A percentile compares a stretch with the other conserved stretches of the same genome.
Conservation (phyloP, 2,797 vertebrate genomes). For the Centroberyx gerrardi region DNA sequence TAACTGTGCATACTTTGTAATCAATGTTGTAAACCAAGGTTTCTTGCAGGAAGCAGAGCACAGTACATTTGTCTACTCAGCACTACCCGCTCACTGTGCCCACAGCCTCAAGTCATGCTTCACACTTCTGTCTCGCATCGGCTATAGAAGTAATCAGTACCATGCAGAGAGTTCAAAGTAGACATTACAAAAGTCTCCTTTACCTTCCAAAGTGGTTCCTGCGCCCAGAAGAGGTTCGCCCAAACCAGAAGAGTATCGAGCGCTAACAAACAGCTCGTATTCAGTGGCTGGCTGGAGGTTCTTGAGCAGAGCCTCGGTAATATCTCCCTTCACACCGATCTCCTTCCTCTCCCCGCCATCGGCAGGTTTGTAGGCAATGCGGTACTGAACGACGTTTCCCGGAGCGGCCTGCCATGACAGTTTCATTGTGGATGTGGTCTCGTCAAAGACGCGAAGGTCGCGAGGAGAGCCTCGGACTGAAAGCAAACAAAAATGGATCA, state of each 20-base stretch:
- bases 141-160: not conserved
- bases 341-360: slow-evolving; percentile 92
- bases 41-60: slow-evolving; percentile 27
- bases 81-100: slow-evolving; percentile 9
- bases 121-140: slow-evolving; percentile 35
- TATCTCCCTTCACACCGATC: slow-evolving; percentile 89
- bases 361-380: slow-evolving; percentile 89
- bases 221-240: slow-evolving; percentile 92
- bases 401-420: slow-evolving; percentile 92
- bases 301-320: slow-evolving; percentile 86
- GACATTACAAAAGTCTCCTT: slow-evolving; percentile 36
- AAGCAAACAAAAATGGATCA: slow-evolving; percentile 47
- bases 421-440: slow-evolving; percentile 93
- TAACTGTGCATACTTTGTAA: not conserved
- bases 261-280: slow-evolving; percentile 93
- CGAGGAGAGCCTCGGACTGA: slow-evolving; percentile 93
- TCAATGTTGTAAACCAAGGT: slow-evolving; percentile 2
- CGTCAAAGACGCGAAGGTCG: slow-evolving; percentile 91
- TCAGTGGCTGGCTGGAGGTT: slow-evolving; percentile 90
- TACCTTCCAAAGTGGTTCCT: slow-evolving; percentile 98
- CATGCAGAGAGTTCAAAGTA: slow-evolving; percentile 30
- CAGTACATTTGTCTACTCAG: slow-evolving; percentile 24
- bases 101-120: slow-evolving; percentile 25
- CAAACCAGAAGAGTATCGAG: slow-evolving; percentile 91
- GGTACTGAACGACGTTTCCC: slow-evolving; percentile 94